Conservation (phyloP, 92 coral and sea anemone species). For the Meandrina meandrites region DNA sequence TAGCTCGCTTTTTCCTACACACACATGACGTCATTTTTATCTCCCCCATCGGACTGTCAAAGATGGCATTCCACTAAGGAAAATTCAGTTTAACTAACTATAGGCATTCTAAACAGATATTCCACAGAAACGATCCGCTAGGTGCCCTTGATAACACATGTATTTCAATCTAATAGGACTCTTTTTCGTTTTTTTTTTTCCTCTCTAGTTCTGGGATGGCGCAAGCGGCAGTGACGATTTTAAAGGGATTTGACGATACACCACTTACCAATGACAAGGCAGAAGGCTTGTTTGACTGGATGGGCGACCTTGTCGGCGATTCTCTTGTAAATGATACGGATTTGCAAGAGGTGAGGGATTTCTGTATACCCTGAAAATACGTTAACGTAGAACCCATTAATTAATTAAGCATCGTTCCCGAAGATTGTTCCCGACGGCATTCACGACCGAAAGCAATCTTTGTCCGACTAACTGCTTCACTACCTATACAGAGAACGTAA, state of each 20-base stretch:
- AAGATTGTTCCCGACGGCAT: background rate
- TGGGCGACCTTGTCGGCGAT: constrained; percentile 37
- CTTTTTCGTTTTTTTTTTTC: background rate
- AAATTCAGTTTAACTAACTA: too few relatives aligned
- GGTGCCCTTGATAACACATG: background rate
- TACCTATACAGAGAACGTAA: background rate
- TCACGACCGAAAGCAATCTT: background rate
- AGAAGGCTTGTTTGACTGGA: background rate
- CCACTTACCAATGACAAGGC: constrained; percentile 23
- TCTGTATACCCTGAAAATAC: too few relatives aligned
- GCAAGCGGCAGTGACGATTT: constrained; percentile 8
- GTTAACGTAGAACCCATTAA: too few relatives aligned
- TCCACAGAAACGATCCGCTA: too few relatives aligned
- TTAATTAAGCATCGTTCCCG: too few relatives aligned
- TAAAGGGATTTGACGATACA: constrained; percentile 22
- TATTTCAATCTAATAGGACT: background rate
- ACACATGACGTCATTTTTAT: too few relatives aligned
- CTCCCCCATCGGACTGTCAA: too few relatives aligned
- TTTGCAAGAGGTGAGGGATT: constrained; percentile 5
- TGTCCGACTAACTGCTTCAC: background rate
- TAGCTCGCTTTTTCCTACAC: too few relatives aligned
- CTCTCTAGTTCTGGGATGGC: constrained; percentile 17
- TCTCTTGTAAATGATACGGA: constrained; percentile 9
- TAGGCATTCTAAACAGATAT: background rate
- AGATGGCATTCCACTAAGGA: too few relatives aligned